Evolutionary conservation across 1,140 invertebrate genomes (phyloP).

Genomic region (Lordiphosa stackelbergi): DNA sequence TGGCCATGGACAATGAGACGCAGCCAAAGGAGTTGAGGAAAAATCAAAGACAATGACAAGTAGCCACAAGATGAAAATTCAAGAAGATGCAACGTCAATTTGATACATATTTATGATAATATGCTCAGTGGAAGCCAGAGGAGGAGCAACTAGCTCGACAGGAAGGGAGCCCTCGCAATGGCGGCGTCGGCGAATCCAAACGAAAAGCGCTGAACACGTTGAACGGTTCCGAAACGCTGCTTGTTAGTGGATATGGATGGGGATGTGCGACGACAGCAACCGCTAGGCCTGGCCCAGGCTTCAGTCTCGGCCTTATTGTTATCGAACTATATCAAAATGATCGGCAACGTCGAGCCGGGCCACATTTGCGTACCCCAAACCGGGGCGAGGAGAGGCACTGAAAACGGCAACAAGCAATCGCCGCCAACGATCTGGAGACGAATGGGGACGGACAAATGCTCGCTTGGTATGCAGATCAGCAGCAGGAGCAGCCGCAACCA

Average conservation of each 20-base stretch:
- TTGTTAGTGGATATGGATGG: constrained; percentile 52
- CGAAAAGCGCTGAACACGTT: constrained; percentile 35
- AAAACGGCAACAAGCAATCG: constrained; percentile 68
- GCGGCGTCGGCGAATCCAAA: constrained; percentile 58
- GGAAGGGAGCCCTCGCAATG: constrained; percentile 19
- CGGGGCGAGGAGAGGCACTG: constrained; percentile 24
- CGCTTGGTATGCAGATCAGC: constrained; percentile 70
- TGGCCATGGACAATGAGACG: constrained; percentile 60
- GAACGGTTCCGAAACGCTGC: constrained; percentile 53
- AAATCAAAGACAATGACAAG: constrained; percentile 75
- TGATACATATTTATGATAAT: constrained; percentile 75
- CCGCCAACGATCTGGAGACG: constrained; percentile 60
- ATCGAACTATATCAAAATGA: constrained; percentile 75
- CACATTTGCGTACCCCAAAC: constrained; percentile 59
- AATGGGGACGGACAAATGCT: constrained; percentile 12
- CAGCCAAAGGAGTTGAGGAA: constrained; percentile 43
- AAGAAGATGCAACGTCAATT: constrained; percentile 75
- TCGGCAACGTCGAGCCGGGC: constrained; percentile 53
- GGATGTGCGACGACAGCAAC: constrained; percentile 52
- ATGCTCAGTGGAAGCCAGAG: constrained; percentile 50
- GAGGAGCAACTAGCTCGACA: constrained; percentile 15
- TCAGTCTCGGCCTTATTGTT: constrained; percentile 55
- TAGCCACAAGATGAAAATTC: constrained; percentile 72
- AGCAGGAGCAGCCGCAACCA: constrained; percentile 33
- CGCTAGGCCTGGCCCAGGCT: constrained; percentile 27